Conservation (phyloP, 2,113 vertebrate species). For the Varanus salvator region DNA sequence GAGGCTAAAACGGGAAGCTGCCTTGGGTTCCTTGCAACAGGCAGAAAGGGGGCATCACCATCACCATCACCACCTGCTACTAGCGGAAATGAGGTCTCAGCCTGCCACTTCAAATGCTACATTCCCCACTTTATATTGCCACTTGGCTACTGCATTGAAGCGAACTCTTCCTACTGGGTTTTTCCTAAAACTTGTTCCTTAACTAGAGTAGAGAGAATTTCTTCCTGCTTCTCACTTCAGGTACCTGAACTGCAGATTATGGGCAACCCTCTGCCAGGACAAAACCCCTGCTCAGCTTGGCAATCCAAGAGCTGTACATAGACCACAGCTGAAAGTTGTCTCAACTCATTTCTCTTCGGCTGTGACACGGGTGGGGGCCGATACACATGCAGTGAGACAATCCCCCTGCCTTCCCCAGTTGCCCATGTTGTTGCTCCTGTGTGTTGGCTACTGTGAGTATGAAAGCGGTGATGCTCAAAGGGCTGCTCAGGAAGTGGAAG, state of each 20-base stretch:
- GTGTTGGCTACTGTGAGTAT: too few relatives aligned
- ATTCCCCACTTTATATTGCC: slow-evolving; percentile 18
- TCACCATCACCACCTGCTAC: not conserved
- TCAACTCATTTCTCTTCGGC: not conserved
- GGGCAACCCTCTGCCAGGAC: not conserved
- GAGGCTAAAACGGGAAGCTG: too few relatives aligned
- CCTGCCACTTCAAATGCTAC: slow-evolving; percentile 13
- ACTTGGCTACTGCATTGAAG: slow-evolving; percentile 42
- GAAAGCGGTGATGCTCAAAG: too few relatives aligned
- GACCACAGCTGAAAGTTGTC: not conserved
- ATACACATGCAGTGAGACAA: too few relatives aligned
- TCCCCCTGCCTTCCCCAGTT: not conserved
- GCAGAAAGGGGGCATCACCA: too few relatives aligned
- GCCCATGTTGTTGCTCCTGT: too few relatives aligned
- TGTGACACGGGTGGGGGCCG: too few relatives aligned
- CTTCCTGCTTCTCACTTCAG: not conserved
- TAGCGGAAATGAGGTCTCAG: not conserved
- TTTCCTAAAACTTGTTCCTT: slow-evolving; percentile 22
- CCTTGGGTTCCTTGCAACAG: too few relatives aligned
- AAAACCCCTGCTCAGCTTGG: not conserved
- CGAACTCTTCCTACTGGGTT: not conserved
- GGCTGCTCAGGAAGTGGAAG: too few relatives aligned
- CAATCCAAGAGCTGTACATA: not conserved
- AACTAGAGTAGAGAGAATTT: not conserved
- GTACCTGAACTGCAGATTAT: slow-evolving; percentile 3